Evolutionary conservation across 2,888 invertebrate species (phyloP), one percentile per base, ranked within the genome.

Genomic region (Tethea ocularis): DNA sequence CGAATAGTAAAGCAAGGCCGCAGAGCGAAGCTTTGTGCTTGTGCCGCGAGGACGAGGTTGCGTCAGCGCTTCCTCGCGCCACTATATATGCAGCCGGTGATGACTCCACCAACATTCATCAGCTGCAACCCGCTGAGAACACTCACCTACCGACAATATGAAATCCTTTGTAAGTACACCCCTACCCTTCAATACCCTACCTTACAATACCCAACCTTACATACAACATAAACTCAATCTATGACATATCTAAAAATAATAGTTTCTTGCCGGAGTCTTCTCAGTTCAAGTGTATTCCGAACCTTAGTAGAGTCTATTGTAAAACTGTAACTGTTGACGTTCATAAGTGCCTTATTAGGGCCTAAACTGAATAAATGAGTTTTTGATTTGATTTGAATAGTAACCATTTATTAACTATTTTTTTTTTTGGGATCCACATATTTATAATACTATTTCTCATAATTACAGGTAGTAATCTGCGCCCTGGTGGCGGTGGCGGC

Each of bases 141-240:
- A 38, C 38, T 38, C 38, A 38, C 7, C 52, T 24, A 15, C 52
- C 17, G 20, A 46, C 78, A 67, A 61, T 64, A 86, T 86, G 86
- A 84, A 78, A 64, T 67, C 74, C 67, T 75, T 82, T 61, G 86
- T 86, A 61, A 86, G 86, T 86, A 74, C n/a, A n/a, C n/a, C n/a
- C n/a, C n/a, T n/a, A n/a, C n/a, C n/a, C n/a, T n/a, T n/a, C n/a
- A n/a, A n/a, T n/a, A n/a, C n/a, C n/a, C n/a, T n/a, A 26, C 26
- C 26, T 26, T 5, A 6, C 26, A 26, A 5, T 5, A 56, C 29
- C 10, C n/a, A n/a, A n/a, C 57, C 26, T 8, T n/a, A 8, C 52
- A 8, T 15, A 26, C 52, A 23, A 13, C 52, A 11, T 6, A 8
- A 15, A 6, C 26, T 26, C 7, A 0, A 26, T 26, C n/a, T n/a